Conservation (phyloP, 2,797 vertebrate genomes). For the Scolopax rusticola region DNA sequence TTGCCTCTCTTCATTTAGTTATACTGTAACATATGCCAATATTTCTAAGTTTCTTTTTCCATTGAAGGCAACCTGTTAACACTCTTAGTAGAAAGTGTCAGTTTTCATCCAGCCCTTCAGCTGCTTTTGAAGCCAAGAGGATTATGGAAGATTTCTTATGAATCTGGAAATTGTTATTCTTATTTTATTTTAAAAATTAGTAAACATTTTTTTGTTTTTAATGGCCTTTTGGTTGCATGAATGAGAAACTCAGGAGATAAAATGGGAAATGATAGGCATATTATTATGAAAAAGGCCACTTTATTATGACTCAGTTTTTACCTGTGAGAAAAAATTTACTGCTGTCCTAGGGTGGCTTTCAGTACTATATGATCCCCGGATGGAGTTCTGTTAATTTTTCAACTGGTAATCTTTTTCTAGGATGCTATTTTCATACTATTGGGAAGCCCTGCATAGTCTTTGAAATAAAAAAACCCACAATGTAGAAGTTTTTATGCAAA, state of each 20-base stretch:
- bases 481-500: not conserved
- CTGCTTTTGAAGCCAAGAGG: not conserved
- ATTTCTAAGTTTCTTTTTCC: not conserved
- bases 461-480: not conserved
- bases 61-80: not conserved
- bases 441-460: not conserved
- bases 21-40: not conserved
- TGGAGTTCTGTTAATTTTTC: not conserved
- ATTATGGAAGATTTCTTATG: not conserved
- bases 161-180: not conserved
- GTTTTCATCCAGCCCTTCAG: not conserved
- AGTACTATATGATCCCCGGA: not conserved
- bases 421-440: not conserved
- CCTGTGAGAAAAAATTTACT: not conserved
- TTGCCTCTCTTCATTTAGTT: not conserved
- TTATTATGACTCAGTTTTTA: not conserved
- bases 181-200: not conserved
- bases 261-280: not conserved
- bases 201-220: not conserved
- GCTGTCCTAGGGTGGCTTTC: not conserved
- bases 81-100: not conserved
- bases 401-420: not conserved
- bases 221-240: not conserved
- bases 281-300: not conserved
- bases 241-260: not conserved